These are phyloP conservation scores for Spialia ferax DNA, from an alignment of 2,888 invertebrate species.

Conservation along the genomic window DNA sequence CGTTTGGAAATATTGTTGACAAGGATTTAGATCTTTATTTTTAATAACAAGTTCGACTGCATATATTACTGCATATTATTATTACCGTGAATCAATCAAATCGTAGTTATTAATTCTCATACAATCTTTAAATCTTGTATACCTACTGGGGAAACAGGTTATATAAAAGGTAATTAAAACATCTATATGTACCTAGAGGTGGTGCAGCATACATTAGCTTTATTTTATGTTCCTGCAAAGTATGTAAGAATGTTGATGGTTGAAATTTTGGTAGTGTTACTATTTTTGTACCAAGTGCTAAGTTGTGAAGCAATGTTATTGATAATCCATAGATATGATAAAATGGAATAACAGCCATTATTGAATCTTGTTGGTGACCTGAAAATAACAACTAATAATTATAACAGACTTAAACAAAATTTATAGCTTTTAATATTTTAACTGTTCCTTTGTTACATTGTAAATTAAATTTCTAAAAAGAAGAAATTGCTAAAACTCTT, in stretches of 20 bases:
- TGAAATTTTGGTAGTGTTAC: constrained; percentile 29
- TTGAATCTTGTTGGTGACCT: constrained; percentile 24
- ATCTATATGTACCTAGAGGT: constrained; percentile 1
- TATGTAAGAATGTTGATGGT: constrained; percentile 14
- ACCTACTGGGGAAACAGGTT: no score
- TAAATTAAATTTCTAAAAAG: no score
- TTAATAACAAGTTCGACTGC: no score
- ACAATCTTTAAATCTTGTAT: no score
- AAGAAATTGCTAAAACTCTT: not conserved
- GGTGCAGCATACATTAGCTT: constrained; percentile 23
- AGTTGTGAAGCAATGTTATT: constrained; percentile 16
- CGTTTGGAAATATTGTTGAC: not conserved
- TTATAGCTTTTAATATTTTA: no score
- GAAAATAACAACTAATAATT: not conserved
- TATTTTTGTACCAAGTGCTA: constrained; percentile 18
- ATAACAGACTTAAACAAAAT: no score
- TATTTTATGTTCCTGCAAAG: constrained; percentile 25
- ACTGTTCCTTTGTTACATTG: no score
- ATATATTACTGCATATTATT: no score
- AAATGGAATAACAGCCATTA: constrained; percentile 21
- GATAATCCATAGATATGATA: constrained; percentile 29
- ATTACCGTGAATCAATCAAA: no score
- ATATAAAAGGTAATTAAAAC: no score
- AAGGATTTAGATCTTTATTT: not conserved
- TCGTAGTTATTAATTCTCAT: no score